These are phyloP conservation scores for Atractosteus spatula DNA, from an alignment of 2,113 vertebrate genomes.

Conservation along the genomic window DNA sequence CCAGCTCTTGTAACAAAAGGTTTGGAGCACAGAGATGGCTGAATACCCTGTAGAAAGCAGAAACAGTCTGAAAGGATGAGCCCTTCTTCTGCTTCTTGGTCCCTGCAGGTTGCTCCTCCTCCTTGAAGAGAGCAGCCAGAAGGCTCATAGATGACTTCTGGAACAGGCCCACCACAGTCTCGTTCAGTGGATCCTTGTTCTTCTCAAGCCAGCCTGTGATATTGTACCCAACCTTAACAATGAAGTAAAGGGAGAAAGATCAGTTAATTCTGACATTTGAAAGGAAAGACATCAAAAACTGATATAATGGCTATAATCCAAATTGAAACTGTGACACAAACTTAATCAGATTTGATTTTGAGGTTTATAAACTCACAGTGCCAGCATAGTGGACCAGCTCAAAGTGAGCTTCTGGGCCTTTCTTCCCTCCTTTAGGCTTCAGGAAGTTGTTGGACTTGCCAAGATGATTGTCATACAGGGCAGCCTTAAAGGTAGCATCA, in stretches of 20 bases:
- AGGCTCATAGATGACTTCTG: slow-evolving; percentile 75
- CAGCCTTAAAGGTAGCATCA: slow-evolving; percentile 52
- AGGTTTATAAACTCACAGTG: slow-evolving; percentile 50
- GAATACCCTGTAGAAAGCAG: slow-evolving; percentile 72
- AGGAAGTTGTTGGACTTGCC: slow-evolving; percentile 64
- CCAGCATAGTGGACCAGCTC: slow-evolving; percentile 65
- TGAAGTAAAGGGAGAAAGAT: too few relatives aligned
- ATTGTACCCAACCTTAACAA: slow-evolving; percentile 63
- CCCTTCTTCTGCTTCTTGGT: slow-evolving; percentile 78
- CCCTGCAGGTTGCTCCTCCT: slow-evolving; percentile 30
- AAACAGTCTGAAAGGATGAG: slow-evolving; percentile 80
- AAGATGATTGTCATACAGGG: slow-evolving; percentile 56
- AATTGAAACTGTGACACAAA: too few relatives aligned
- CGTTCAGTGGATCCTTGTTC: slow-evolving; percentile 76
- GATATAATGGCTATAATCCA: too few relatives aligned
- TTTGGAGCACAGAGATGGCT: neutral
- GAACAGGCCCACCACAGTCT: slow-evolving; percentile 74
- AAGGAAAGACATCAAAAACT: too few relatives aligned
- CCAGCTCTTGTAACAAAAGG: too few relatives aligned
- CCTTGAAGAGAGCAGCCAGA: slow-evolving; percentile 61
- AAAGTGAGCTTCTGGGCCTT: slow-evolving; percentile 61
- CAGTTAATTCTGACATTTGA: too few relatives aligned
- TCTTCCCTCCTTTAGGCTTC: slow-evolving; percentile 64
- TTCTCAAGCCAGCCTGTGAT: slow-evolving; percentile 71
- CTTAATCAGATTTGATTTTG: too few relatives aligned